phyloP scores from a whole-genome alignment of 2,888 invertebrate genomes.

The Xestia sexstrigata region DNA sequence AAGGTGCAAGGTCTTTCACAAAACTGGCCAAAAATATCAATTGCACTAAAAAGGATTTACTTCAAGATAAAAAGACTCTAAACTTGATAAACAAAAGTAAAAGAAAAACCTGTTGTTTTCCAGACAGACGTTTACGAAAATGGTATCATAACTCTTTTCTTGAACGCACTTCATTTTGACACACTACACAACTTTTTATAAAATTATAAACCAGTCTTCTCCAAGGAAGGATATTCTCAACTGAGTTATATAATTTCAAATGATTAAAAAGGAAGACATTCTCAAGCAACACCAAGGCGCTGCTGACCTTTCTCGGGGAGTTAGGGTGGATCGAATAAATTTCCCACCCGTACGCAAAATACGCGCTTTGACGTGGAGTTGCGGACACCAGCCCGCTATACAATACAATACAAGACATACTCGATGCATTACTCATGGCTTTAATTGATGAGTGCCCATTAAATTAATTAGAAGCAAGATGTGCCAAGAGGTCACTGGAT shows the following conservation, averaged over 20 bases:
- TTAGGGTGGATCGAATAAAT: too few species aligned
- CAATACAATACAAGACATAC: too few species aligned
- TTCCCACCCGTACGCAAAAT: too few species aligned
- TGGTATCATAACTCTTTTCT: constrained; percentile 43
- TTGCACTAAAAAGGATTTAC: constrained; percentile 28
- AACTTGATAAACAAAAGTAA: constrained; percentile 9
- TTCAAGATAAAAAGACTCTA: constrained; percentile 14
- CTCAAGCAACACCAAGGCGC: too few species aligned
- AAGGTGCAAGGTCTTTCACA: not conserved
- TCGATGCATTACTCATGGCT: constrained; percentile 58
- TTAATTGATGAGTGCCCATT: constrained; percentile 57
- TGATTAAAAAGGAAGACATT: constrained; percentile 36
- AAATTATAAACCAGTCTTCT: constrained; percentile 15
- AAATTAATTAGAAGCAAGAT: constrained; percentile 46
- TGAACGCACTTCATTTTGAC: constrained; percentile 53
- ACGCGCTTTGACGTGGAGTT: too few species aligned
- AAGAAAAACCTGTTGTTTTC: constrained; percentile 58
- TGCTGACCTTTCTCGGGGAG: too few species aligned
- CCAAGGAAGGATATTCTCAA: constrained; percentile 22
- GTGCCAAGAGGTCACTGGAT: constrained; percentile 47
- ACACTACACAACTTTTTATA: not conserved
- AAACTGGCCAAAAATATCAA: constrained; percentile 24
- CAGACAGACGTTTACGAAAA: constrained; percentile 55
- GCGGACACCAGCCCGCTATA: too few species aligned
- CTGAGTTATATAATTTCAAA: constrained; percentile 51